These are phyloP conservation scores for Xanthorhoe spadicearia DNA, from an alignment of 2,888 invertebrate genomes.

Conservation along the genomic window DNA sequence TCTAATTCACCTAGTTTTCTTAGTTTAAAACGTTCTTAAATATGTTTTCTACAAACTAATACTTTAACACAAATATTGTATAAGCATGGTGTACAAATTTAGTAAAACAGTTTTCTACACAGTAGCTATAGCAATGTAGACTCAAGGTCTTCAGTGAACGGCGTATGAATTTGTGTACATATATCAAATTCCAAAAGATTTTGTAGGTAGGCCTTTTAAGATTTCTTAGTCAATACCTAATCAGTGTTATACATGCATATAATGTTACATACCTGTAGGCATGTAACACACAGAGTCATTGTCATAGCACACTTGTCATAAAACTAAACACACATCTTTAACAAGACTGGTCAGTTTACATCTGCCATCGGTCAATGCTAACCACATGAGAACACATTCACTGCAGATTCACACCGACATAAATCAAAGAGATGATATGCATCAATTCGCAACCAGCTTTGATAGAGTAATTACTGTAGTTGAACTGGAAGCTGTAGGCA, in stretches of 20 bases:
- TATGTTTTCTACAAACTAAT: too few relatives aligned
- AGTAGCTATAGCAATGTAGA: neutral
- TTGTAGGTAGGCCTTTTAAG: neutral
- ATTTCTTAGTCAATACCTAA: neutral
- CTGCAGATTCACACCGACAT: slow-evolving; percentile 19
- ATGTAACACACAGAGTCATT: too few relatives aligned
- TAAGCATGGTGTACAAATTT: too few relatives aligned
- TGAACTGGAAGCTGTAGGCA: slow-evolving; percentile 21
- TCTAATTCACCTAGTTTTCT: too few relatives aligned
- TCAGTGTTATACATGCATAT: neutral
- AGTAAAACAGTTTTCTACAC: too few relatives aligned
- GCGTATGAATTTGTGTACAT: neutral
- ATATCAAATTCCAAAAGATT: neutral
- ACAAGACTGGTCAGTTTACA: neutral
- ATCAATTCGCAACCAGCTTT: slow-evolving; percentile 27
- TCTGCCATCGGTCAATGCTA: slow-evolving; percentile 28
- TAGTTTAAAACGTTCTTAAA: too few relatives aligned
- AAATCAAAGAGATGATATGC: slow-evolving; percentile 34
- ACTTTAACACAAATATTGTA: too few relatives aligned
- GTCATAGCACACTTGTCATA: neutral
- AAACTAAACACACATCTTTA: neutral
- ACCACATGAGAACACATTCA: slow-evolving; percentile 22
- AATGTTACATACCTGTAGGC: neutral
- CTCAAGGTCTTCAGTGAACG: neutral
- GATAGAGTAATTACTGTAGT: slow-evolving; percentile 34